phyloP scores from a whole-genome alignment of 2,113 vertebrate genomes.

The Ivindomyrus marchei region DNA sequence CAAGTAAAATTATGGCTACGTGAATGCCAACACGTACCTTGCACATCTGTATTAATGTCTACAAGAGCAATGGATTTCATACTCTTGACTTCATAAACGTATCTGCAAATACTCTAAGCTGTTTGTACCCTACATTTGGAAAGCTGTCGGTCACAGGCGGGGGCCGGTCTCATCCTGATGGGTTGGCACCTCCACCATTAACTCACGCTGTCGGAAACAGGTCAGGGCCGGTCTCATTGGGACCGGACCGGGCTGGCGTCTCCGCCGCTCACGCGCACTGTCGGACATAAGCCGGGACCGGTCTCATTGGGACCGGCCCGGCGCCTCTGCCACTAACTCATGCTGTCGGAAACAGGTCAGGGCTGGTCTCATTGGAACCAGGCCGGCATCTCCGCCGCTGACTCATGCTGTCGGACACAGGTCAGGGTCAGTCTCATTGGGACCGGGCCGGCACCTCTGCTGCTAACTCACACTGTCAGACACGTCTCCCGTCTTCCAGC shows the following conservation, averaged over 20 bases:
- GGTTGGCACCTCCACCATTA: background rate
- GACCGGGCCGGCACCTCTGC: background rate
- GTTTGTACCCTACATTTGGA: background rate
- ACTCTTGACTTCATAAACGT: background rate
- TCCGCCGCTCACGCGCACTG: background rate
- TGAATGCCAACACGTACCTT: too few species aligned
- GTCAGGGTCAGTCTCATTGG: background rate
- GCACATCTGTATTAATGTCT: background rate
- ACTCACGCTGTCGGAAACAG: background rate
- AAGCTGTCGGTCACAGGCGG: background rate
- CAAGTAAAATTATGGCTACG: too few species aligned
- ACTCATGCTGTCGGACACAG: background rate
- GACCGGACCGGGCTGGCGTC: background rate
- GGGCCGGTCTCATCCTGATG: background rate
- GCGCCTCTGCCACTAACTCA: background rate
- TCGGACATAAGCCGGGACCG: background rate
- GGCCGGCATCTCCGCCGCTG: too few species aligned
- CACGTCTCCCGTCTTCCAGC: constrained; percentile 94
- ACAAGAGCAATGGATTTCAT: background rate
- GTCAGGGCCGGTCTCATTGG: too few species aligned
- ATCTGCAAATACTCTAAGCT: background rate
- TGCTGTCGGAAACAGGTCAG: background rate
- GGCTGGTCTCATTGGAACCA: background rate
- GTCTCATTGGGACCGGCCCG: too few species aligned
- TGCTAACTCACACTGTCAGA: constrained; percentile 84